A percentile compares a stretch with the other conserved stretches of the same genome.
Evolutionary conservation across 2,888 invertebrate genomes (phyloP).

Genomic region (Orthosia incerta): DNA sequence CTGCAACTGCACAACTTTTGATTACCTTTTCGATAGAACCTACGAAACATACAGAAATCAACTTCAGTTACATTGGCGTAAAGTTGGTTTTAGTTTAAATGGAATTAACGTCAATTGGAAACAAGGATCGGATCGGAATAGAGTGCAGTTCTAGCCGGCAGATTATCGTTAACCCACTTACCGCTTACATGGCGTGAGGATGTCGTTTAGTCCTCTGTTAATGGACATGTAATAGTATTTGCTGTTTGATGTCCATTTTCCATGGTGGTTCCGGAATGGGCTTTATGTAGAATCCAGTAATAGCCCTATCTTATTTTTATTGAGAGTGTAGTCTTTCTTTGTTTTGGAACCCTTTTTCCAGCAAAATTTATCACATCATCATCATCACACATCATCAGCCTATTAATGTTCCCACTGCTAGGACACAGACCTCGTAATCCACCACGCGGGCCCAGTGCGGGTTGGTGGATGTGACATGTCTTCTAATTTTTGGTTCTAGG

Average conservation of each 20-base stretch:
- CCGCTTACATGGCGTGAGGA: conserved; percentile 60
- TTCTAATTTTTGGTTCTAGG: too few species aligned
- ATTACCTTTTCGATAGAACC: not conserved
- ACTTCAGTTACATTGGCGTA: fast-evolving
- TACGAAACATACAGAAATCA: not conserved
- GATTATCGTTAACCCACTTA: conserved; percentile 68
- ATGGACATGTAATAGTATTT: conserved; percentile 66
- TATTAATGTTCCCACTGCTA: too few species aligned
- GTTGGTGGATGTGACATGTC: too few species aligned
- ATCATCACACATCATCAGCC: too few species aligned
- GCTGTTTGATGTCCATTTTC: conserved; percentile 62
- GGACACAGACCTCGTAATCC: too few species aligned
- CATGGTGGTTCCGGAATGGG: conserved; percentile 25
- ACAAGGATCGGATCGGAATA: not conserved
- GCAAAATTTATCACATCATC: too few species aligned
- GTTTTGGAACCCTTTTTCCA: not conserved
- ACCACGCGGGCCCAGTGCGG: too few species aligned
- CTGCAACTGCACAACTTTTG: not conserved
- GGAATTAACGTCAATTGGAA: not conserved
- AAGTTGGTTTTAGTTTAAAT: not conserved
- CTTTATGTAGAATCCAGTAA: conserved; percentile 6
- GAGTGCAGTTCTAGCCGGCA: conserved; percentile 26
- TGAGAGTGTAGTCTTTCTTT: not conserved
- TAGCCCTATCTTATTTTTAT: not conserved
- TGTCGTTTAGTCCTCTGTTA: conserved; percentile 59